phyloP scores from a whole-genome alignment of 2,797 vertebrate species.

The Xenentodon cancila region DNA sequence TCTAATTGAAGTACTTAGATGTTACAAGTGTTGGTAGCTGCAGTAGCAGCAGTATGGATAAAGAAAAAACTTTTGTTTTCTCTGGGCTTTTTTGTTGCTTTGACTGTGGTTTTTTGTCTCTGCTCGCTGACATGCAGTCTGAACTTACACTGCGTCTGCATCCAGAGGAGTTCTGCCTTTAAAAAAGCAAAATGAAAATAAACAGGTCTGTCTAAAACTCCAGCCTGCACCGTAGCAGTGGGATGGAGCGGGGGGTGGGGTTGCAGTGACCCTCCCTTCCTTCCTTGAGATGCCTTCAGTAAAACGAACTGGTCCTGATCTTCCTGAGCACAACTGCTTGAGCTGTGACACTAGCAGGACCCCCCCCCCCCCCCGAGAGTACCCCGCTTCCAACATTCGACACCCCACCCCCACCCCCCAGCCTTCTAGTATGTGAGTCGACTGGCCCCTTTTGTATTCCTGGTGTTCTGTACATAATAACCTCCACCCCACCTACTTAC shows the following conservation, averaged over 20 bases:
- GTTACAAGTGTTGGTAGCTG: conserved; percentile 24
- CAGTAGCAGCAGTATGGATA: conserved; percentile 28
- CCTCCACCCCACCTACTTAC: conserved; percentile 16
- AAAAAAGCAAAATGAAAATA: not conserved
- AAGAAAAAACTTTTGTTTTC: conserved; percentile 2
- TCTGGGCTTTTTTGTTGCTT: not conserved
- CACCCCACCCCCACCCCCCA: conserved; percentile 20
- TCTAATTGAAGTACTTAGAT: conserved; percentile 34
- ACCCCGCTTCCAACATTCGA: conserved; percentile 22
- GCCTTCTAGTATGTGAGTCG: conserved; percentile 68
- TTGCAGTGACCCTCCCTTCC: conserved; percentile 28
- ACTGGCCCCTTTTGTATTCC: conserved; percentile 88
- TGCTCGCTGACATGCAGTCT: conserved; percentile 11
- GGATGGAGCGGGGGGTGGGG: conserved; percentile 42
- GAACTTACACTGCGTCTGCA: conserved; percentile 20
- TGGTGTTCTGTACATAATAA: conserved; percentile 84
- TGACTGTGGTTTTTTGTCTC: conserved; percentile 42
- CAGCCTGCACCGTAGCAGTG: conserved; percentile 56
- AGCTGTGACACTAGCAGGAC: conserved; percentile 72
- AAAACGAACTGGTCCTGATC: conserved; percentile 61
- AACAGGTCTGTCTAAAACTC: conserved; percentile 39
- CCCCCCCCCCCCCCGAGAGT: conserved; percentile 19
- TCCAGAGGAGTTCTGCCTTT: conserved; percentile 40
- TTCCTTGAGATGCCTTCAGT: conserved; percentile 62
- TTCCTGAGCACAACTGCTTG: conserved; percentile 77